Conservation (phyloP, 2,113 vertebrate genomes). For the Cheirogaleus medius region DNA sequence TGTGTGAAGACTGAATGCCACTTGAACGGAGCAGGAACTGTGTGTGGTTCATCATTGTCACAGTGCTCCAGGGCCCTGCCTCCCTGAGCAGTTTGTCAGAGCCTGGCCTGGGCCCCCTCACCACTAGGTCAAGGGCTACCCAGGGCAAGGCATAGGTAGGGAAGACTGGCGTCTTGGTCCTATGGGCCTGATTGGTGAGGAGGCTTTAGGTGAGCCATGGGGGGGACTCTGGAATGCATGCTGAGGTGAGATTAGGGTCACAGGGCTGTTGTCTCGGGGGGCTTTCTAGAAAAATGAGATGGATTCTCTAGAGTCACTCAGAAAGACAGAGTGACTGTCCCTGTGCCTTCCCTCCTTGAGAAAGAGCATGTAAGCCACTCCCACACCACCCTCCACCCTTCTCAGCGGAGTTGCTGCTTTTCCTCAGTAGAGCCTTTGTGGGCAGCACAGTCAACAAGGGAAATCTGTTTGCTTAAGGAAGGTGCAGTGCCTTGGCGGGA, state of each 20-base stretch:
- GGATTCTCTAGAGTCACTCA: background rate
- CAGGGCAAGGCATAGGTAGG: background rate
- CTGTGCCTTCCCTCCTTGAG: background rate
- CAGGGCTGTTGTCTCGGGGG: background rate
- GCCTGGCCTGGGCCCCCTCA: background rate
- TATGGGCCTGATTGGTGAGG: background rate
- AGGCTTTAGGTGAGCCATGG: background rate
- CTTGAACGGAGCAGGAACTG: background rate
- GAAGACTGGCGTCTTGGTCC: background rate
- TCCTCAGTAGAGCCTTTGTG: background rate
- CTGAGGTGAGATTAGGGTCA: background rate
- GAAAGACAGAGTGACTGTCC: background rate
- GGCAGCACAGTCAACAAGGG: background rate
- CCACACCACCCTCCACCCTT: fast-evolving
- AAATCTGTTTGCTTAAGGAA: background rate
- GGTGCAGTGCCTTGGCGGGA: background rate
- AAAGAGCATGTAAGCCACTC: background rate
- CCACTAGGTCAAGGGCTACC: background rate
- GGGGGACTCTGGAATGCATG: background rate
- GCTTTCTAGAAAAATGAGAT: background rate
- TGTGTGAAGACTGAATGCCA: background rate
- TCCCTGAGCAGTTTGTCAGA: background rate
- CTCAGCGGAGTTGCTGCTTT: background rate
- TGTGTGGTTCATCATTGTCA: fast-evolving
- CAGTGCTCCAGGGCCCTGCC: fast-evolving